Evolutionary conservation across 2,113 vertebrate genomes (phyloP).

Genomic region (Coregonus clupeaformis): DNA sequence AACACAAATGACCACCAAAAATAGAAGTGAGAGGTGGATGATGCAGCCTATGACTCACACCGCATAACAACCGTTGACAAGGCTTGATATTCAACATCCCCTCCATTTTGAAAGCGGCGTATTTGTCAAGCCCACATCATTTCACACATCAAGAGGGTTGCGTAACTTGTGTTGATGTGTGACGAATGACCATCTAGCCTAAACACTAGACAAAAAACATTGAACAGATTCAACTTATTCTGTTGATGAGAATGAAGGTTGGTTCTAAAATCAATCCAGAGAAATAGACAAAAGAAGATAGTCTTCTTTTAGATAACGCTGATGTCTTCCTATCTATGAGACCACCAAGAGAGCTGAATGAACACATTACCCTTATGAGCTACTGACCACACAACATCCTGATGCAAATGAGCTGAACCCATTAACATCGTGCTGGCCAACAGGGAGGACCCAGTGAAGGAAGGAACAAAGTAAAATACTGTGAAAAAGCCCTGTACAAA

Average conservation of each 20-base stretch:
- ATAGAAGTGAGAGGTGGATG: conserved; percentile 1
- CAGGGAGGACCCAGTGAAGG: not conserved
- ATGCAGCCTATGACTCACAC: conserved; percentile 18
- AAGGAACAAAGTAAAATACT: not conserved
- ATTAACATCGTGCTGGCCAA: not conserved
- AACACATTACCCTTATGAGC: not conserved
- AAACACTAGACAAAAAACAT: no score
- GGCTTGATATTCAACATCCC: not conserved
- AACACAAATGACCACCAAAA: not conserved
- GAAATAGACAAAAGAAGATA: not conserved
- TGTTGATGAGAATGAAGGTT: no score
- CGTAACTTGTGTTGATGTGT: no score
- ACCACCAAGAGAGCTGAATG: not conserved
- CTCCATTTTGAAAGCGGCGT: not conserved
- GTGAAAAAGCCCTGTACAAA: not conserved
- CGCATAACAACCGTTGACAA: not conserved
- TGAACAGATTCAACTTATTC: no score
- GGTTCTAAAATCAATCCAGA: no score
- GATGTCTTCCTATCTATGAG: not conserved
- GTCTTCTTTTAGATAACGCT: not conserved
- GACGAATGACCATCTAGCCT: no score
- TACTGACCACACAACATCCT: not conserved
- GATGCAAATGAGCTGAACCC: not conserved
- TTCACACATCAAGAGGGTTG: no score
- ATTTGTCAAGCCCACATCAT: not conserved